Evolutionary conservation across 2,797 vertebrate genomes (phyloP), one percentile per base, ranked within the genome.

Genomic region (Cossypha caffra): DNA sequence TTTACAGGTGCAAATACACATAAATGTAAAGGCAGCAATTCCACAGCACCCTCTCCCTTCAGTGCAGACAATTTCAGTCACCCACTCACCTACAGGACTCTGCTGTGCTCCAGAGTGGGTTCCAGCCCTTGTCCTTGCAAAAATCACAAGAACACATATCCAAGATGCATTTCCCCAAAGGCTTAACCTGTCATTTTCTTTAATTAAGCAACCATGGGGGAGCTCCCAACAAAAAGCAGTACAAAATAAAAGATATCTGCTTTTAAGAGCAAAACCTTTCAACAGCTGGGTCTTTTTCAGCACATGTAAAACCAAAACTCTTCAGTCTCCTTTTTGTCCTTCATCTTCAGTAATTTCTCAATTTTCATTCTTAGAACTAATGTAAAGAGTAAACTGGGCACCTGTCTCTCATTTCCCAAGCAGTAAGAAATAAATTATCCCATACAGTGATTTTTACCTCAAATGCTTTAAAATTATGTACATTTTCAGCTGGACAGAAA

Each of bases 191-290:
- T 28, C 5, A 19, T 67, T 57, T 57, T 47, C 45, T 71, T 90
- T 74, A 74, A 87, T 89, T 89, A 82, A 86, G 15, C 14, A 82
- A 9, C 16, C 19, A 5, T 5, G 3, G 33, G 7, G 5, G 19
- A 35, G 7, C 26, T 79, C 66, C 29, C 58, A 73, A n/a, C 15
- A 67, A 75, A 88, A 79, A 64, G 18, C 4, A 0, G 3, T 18
- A 24, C 0, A 0, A 48, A 79, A 31, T 47, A 61, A 42, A 68
- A 72, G 0, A 16, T 16, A 28, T 4, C 13, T 28, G 5, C 1
- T 62, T 74, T 75, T 38, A 45, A 64, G 13, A 40, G 11, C 8
- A 67, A 78, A 75, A 45, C 13, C 7, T 45, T 66, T 58, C 29
- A 66, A 45, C 6, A 57, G 3, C 7, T 64, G 8, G 7, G 9